Evolutionary conservation across 2,888 invertebrate genomes (phyloP), one percentile per base, ranked within the genome.

Genomic region (Tuta absoluta): DNA sequence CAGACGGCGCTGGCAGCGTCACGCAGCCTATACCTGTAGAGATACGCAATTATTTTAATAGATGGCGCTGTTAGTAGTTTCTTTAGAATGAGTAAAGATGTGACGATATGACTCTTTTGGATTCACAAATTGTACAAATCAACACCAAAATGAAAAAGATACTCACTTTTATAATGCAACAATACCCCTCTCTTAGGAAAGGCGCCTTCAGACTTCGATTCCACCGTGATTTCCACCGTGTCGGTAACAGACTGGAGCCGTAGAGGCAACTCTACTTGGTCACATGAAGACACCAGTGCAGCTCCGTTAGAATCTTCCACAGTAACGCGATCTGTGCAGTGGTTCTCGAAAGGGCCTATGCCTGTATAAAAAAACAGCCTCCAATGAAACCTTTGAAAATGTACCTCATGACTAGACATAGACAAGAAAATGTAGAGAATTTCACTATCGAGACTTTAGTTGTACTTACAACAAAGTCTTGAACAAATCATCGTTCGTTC

Each of bases 21-120:
- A 94, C 92, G 79, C 96, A 96, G 63, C 95, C 95, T 66, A 95
- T 82, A 77, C 94, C 95, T 95, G 85, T 61, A 72, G 63, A 64
- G 48, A n/a, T 64, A 53, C n/a, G 11, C 0, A n/a, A 17, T 0
- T 23, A 2, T 33, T 11, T 48, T 19, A 62, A 28, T 66, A 71
- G 71, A 68, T 71, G 69, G 65, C 69, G 65, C 17, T 37, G 23
- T 19, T 1, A 17, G 8, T 33, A 45, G 17, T n/a, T 51, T 23
- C 56, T 8, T n/a, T n/a, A 28, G 3, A 49, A 28, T 5, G 14
- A 24, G 19, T 23, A 21, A 23, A 56, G 56, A 56, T 56, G 10
- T 4, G 51, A 23, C 51, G 51, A 8, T 45, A 17, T 12, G 3
- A 45, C 12, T 4, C 33, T 45, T 45, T 8, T 8, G 45, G 12